Percentiles rank a stretch among this genome's conserved stretches.
These are phyloP conservation scores for Teleogryllus oceanicus DNA, from an alignment of 2,888 invertebrate genomes.

Conservation along the genomic window DNA sequence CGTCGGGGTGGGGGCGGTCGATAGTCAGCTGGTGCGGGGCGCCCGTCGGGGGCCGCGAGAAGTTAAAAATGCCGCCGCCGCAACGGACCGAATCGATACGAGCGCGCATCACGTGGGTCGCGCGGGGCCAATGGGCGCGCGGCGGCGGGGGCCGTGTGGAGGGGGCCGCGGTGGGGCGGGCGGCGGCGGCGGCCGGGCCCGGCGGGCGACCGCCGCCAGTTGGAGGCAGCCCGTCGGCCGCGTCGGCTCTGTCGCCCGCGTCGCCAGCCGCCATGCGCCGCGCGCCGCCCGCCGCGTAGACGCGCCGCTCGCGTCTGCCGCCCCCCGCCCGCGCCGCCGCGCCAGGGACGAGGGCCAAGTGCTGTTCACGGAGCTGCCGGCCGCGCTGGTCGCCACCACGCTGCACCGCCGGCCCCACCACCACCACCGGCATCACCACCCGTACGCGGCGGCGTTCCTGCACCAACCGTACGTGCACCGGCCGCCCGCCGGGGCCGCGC, in stretches of 20 bases:
- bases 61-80: constrained; percentile 80
- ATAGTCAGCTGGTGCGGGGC: constrained; percentile 21
- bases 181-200: constrained; percentile 25
- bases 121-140: constrained; percentile 45
- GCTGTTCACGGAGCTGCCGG: constrained; percentile 58
- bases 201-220: constrained; percentile 27
- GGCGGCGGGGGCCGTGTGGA: constrained; percentile 26
- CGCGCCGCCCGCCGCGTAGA: not conserved
- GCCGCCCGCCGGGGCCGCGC: constrained; percentile 52
- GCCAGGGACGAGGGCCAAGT: constrained; percentile 54
- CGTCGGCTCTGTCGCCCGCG: not conserved
- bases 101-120: constrained; percentile 61
- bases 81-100: constrained; percentile 73
- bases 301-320: not conserved
- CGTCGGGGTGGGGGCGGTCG: constrained; percentile 20
- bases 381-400: constrained; percentile 52
- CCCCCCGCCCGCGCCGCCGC: constrained; percentile 1
- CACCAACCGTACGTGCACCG: constrained; percentile 47
- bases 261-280: constrained; percentile 18
- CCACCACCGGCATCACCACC: constrained; percentile 47
- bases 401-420: constrained; percentile 53
- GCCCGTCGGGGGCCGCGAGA: constrained; percentile 30
- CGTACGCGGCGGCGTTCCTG: constrained; percentile 39
- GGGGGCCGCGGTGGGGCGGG: constrained; percentile 3
- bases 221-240: constrained; percentile 21